Evolutionary conservation across 2,797 vertebrate genomes (phyloP), one percentile per base, ranked within the genome.

Genomic region (Fistularia commersonii): DNA sequence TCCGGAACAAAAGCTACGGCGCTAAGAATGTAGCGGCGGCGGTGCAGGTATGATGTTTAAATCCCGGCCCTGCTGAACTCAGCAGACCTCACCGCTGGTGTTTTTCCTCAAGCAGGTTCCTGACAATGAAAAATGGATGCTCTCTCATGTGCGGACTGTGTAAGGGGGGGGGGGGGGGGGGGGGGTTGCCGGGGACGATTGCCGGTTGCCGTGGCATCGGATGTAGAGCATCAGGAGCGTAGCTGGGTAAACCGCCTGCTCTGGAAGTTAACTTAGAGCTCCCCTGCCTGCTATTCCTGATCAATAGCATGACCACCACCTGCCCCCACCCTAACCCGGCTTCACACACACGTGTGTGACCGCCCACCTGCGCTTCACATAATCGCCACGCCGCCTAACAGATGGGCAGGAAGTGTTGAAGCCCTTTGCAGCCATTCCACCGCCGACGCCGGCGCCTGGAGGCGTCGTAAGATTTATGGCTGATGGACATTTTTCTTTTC

Each of bases 51-150:
- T 66, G 78, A 78, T 77, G 70, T 76, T 81, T 80, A 76, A 80
- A 78, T 84, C 76, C 61, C 71, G 52, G 74, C 84, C 71, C 78
- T 87, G 86, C 89, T 88, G 87, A 85, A 86, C 89, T 90, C 88
- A 90, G 88, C 89, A 89, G 64, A 81, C 79, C 70, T 67, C 77
- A 80, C 69, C 63, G 48, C 58, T 66, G 64, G 62, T 83, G 76
- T 76, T 81, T 84, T 88, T 85, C 79, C 77, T 71, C 75, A 66
- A 83, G 85, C 70, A 80, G 67, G 61, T 80, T 83, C 66, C 73
- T 90, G 90, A 91, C 89, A 89, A 66, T 88, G 89, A 91, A 89
- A 87, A 90, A 91, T 91, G 79, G 79, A 75, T 42, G 55, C 85
- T 66, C 87, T 74, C 78, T 66, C 72, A 64, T 51, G 60, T 68